Base-by-base conservation (phyloP, 2,888 invertebrate species). In the Lasioglossum oenotherae region DNA sequence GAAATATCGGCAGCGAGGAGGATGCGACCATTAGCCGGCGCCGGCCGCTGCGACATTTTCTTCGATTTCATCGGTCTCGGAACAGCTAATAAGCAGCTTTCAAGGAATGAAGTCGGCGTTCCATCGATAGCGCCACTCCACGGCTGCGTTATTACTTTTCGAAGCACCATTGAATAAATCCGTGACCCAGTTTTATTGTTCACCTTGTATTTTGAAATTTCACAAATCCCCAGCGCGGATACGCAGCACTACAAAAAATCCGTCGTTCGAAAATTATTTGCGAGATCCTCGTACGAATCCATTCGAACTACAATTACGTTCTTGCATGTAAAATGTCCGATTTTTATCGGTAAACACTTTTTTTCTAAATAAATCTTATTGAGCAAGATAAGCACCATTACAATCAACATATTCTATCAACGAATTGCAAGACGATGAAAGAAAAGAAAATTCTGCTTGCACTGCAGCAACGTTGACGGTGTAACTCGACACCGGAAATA, bases 91-190 rank as follows among this genome's bases (percentile, higher is more conserved):
- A 87, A 90, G 83, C 81, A 73, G 80, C 69, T 85, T 85, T 80
- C 78, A 74, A 75, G 44, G 80, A 86, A 81, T 80, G 79, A 57
- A 86, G 16, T 41, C 76, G 69, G 71, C 35, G 57, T 74, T 74
- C 80, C 74, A 89, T 89, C 80, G 85, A 88, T 85, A 72, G 78
- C 78, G 38, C 73, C 84, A 86, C 72, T 71, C 79, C 67, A 79
- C 86, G 81, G 83, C 74, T 84, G 84, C 86, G 80, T 91, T 91
- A 91, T 91, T 91, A 90, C 90, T 90, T 90, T 87, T 57, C 82
- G 84, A 87, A 89, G 86, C 84, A 78, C 84, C 81, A 84, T 87
- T 78, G 89, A 89, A 87, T 89, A 88, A 90, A 90, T 90, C 85
- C 78, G 72, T 41, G 83, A 46, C 75, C 84, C 75, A 85, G 74